Evolutionary conservation across 2,888 invertebrate species (phyloP), one percentile per base, ranked within the genome.

Genomic region (Ophion costatus): DNA sequence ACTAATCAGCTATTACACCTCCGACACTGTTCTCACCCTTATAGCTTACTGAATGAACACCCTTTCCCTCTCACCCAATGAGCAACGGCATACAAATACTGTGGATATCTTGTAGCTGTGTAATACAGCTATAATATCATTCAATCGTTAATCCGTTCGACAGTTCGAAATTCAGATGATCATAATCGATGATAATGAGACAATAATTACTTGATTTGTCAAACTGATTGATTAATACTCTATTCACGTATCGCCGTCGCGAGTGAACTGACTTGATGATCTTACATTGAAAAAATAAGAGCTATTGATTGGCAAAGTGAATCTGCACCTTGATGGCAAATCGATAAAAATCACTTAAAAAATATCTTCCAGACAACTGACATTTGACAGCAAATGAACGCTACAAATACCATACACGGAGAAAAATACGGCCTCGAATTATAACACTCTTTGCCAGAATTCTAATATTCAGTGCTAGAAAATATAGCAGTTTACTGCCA

Each of bases 41-140:
- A 81, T 57, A 77, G 74, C 78, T 74, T 74, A 78, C 75, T 64
- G 38, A 51, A n/a, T 29, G 17, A 70, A 51, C 51, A 51, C 4
- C 14, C 17, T 51, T 51, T 38, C 38, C 38, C 7, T 9, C 38
- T 38, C 38, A 7, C 38, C 7, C 38, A 1, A 38, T 38, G 9
- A 51, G 45, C 14, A 45, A 14, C 45, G 51, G 17, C 17, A 14
- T 17, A 14, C 4, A 14, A 17, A 17, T 17, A 17, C 5, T 51
- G 4, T 51, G 51, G 14, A 51, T 51, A 17, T 9, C n/a, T n/a
- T n/a, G n/a, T n/a, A n/a, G n/a, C n/a, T n/a, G n/a, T n/a, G n/a
- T n/a, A n/a, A n/a, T 51, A 17, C 51, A 17, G 14, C 51, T 17
- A 14, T 11, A 51, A 14, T 51, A 51, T 2, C 14, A 14, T 4